Percentiles rank a stretch among this genome's conserved stretches.
Evolutionary conservation across 2,797 vertebrate genomes (phyloP).

Genomic region (Phoxinus dragarum): DNA sequence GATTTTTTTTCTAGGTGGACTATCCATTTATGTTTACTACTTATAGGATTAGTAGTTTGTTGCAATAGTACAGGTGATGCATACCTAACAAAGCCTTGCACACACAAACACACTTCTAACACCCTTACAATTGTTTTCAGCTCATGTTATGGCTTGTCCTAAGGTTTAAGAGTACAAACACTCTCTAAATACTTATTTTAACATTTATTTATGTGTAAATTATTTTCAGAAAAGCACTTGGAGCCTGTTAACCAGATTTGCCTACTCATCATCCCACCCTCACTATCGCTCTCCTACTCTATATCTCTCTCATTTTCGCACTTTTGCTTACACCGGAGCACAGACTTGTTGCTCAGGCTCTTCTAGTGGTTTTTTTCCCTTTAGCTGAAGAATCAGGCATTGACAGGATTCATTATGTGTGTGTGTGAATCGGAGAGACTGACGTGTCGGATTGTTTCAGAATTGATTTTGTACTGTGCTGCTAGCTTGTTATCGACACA

Average conservation of each 20-base stretch:
- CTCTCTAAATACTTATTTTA: neutral
- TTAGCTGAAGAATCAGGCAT: conserved; percentile 16
- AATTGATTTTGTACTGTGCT: conserved; percentile 22
- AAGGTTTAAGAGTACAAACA: neutral
- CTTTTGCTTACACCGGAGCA: neutral
- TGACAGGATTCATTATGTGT: neutral
- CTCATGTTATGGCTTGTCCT: neutral
- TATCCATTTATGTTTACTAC: neutral
- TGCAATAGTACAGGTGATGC: neutral
- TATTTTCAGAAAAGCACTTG: conserved; percentile 12
- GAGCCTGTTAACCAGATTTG: conserved; percentile 40
- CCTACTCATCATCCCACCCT: neutral
- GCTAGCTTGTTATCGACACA: conserved; percentile 46
- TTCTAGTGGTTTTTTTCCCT: neutral
- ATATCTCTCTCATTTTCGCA: neutral
- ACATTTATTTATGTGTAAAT: neutral
- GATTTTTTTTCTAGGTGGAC: neutral
- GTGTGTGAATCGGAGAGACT: conserved; percentile 10
- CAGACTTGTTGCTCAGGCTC: neutral
- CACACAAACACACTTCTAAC: conserved; percentile 6
- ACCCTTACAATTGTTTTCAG: conserved; percentile 1
- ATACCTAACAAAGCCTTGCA: neutral
- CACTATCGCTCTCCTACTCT: neutral
- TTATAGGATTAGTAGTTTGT: neutral
- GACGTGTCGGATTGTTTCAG: conserved; percentile 18